phyloP scores from a whole-genome alignment of 2,113 vertebrate genomes.

The Brienomyrus longianalis region DNA sequence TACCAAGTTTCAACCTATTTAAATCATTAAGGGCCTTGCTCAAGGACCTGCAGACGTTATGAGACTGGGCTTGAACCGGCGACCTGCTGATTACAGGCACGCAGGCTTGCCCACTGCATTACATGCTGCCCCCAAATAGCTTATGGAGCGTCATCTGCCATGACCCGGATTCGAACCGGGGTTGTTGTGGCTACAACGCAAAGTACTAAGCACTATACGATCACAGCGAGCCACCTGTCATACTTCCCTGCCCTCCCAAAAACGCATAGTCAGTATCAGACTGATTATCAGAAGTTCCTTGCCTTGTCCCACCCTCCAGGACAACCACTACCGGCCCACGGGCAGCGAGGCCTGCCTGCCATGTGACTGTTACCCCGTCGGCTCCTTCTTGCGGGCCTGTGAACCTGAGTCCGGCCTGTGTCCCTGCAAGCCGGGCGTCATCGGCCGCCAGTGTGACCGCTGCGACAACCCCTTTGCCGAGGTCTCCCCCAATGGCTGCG shows the following conservation, averaged over 20 bases:
- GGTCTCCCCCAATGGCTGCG: slow-evolving; percentile 81
- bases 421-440: slow-evolving; percentile 85
- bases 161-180: slow-evolving; percentile 57
- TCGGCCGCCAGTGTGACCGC: slow-evolving; percentile 84
- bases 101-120: too few relatives aligned
- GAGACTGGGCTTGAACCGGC: too few relatives aligned
- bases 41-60: too few relatives aligned
- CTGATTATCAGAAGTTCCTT: not conserved
- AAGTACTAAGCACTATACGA: slow-evolving; percentile 60
- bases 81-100: too few relatives aligned
- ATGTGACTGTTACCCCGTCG: slow-evolving; percentile 89
- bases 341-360: slow-evolving; percentile 72
- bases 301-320: slow-evolving; percentile 52
- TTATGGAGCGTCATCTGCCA: slow-evolving; percentile 38
- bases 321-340: slow-evolving; percentile 76
- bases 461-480: slow-evolving; percentile 97
- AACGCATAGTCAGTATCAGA: not conserved
- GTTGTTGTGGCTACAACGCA: slow-evolving; percentile 57
- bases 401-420: slow-evolving; percentile 78
- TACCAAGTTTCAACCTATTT: not conserved
- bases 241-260: not conserved
- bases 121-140: too few relatives aligned
- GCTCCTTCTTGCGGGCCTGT: slow-evolving; percentile 81
- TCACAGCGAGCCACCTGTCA: slow-evolving; percentile 45
- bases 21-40: not conserved